Evolutionary conservation across 2,888 invertebrate species (phyloP), one percentile per base, ranked within the genome.

Genomic region (Drosophila buzzatii): DNA sequence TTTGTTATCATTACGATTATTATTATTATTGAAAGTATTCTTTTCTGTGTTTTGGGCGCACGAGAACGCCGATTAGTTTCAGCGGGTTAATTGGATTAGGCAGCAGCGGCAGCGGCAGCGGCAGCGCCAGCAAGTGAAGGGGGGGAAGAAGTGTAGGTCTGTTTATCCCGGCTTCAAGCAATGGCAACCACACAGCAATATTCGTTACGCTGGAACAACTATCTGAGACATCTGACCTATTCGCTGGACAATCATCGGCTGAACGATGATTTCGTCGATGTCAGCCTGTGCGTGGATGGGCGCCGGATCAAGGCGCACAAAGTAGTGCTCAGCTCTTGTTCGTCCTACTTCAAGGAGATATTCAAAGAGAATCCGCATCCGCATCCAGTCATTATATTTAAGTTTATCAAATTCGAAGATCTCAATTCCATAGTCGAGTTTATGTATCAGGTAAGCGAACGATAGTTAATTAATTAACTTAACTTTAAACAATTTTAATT

Each of bases 141-240:
- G 23, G 45, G 2, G 8, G 23, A 16, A 23, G 2, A 14, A 27
- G 8, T 8, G 9, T 6, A 23, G 35, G 35, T 16, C 12, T 18
- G 58, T 18, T 49, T 31, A 39, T 45, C 49, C 35, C 51, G 51
- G 47, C 45, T 45, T 27, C 33, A 20, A 55, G 77, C 56, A 31
- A 95, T 95, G 94, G 94, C 94, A 85, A 93, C 95, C 93, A 95
- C 95, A 92, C 96, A 96, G 92, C 97, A 97, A 91, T 97, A 97
- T 93, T 97, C 97, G 78, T 94, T 97, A 82, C 96, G 97, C 80
- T 97, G 97, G 97, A 97, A 97, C 93, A 97, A 97, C 93, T 97
- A 97, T 92, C 95, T 96, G 91, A 95, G 95, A 89, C 96, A 96
- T 93, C 96, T 97, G 90, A 96, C 96, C 76, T 96, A 96, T 92